Conservation (phyloP, 2,888 invertebrate species). For the Notodonta ziczac region DNA sequence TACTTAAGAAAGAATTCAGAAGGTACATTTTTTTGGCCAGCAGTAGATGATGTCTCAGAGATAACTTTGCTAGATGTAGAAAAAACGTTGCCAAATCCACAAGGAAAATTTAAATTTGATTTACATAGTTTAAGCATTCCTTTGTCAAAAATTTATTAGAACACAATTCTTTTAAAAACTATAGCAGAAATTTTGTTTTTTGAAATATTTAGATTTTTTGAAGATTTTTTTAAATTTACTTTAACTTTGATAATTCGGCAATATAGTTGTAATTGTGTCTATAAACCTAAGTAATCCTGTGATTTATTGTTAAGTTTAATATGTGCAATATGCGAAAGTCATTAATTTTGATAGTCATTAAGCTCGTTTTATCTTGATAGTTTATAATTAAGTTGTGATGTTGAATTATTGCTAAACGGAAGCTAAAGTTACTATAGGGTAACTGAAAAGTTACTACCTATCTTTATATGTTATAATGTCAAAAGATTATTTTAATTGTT, state of each 20-base stretch:
- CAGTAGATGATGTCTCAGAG: conserved; percentile 12
- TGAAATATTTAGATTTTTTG: neutral
- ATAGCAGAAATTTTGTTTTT: conserved; percentile 4
- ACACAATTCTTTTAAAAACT: conserved; percentile 4
- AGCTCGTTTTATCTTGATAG: too few species aligned
- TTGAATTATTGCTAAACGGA: conserved; percentile 6
- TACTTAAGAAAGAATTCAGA: conserved; percentile 15
- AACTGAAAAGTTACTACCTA: conserved; percentile 6
- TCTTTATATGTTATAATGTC: conserved; percentile 1
- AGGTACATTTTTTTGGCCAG: conserved; percentile 18
- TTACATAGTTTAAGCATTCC: conserved; percentile 13
- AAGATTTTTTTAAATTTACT: neutral
- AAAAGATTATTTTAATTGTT: conserved; percentile 1
- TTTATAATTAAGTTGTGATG: conserved; percentile 6
- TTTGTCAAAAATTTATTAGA: conserved; percentile 13
- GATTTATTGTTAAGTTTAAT: conserved; percentile 11
- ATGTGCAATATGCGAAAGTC: conserved; percentile 8
- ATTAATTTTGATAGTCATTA: conserved; percentile 11
- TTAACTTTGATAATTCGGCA: conserved; percentile 1
- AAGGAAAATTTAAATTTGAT: conserved; percentile 15
- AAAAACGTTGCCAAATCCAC: conserved; percentile 16
- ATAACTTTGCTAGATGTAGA: conserved; percentile 17
- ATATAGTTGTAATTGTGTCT: neutral
- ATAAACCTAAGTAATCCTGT: conserved; percentile 6
- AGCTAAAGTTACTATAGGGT: conserved; percentile 7